Conservation (phyloP, 2,797 vertebrate genomes). For the Cossypha niveicapilla region DNA sequence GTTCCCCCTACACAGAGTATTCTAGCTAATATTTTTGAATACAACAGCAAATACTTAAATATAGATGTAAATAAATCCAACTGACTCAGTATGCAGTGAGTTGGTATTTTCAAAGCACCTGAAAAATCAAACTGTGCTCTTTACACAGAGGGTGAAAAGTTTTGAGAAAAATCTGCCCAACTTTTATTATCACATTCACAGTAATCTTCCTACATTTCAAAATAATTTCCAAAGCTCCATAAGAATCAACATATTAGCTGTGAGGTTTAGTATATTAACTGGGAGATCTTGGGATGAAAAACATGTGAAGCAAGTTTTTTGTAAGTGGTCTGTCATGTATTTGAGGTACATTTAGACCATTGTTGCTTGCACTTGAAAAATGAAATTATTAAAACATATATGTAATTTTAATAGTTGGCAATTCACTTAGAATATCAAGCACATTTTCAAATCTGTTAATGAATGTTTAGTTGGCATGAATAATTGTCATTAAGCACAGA, state of each 20-base stretch:
- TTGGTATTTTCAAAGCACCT: not conserved
- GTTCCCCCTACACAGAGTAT: not conserved
- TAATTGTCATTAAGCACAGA: constrained; percentile 39
- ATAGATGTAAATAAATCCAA: not conserved
- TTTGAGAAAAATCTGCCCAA: not conserved
- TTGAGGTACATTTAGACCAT: not conserved
- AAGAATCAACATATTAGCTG: not conserved
- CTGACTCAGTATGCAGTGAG: not conserved
- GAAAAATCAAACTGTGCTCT: not conserved
- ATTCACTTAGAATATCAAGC: not conserved
- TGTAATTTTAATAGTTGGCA: not conserved
- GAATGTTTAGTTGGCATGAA: constrained; percentile 31
- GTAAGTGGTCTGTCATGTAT: not conserved
- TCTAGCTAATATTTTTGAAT: not conserved
- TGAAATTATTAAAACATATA: not conserved
- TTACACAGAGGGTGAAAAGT: not conserved
- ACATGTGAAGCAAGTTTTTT: not conserved
- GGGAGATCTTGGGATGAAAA: not conserved
- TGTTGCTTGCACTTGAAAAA: not conserved
- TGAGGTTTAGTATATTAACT: not conserved
- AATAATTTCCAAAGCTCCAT: not conserved
- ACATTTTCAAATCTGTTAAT: constrained; percentile 12
- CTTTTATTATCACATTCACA: not conserved
- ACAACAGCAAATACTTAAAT: not conserved
- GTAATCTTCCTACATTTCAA: not conserved